Evolutionary conservation across 1,140 invertebrate species (phyloP).

Genomic region (Drosophila erecta): DNA sequence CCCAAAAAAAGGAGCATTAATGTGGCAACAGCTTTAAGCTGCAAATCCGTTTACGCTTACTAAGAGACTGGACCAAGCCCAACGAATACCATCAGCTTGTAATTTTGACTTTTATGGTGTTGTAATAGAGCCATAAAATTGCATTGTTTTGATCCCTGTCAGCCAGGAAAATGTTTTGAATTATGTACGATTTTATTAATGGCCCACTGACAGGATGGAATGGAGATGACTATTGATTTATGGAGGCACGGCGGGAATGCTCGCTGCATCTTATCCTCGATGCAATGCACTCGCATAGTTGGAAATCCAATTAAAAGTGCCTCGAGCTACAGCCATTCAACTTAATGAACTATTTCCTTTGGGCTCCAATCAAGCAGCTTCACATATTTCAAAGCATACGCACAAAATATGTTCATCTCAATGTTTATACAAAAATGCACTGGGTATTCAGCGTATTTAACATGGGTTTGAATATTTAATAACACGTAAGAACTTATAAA

Average conservation of each 20-base stretch:
- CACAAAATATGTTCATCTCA: too few species aligned
- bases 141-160: constrained; percentile 20
- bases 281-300: constrained; percentile 16
- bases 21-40: constrained; percentile 27
- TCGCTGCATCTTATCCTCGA: too few species aligned
- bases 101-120: constrained; percentile 25
- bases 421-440: too few species aligned
- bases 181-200: constrained; percentile 29
- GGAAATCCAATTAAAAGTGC: constrained; percentile 42
- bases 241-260: background rate
- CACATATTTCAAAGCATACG: background rate
- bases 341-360: constrained; percentile 24
- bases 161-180: constrained; percentile 8
- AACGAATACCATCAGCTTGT: constrained; percentile 21
- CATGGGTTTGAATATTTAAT: background rate
- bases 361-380: constrained; percentile 9
- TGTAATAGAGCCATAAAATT: constrained; percentile 39
- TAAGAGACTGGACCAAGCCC: background rate
- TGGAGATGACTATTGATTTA: constrained; percentile 30
- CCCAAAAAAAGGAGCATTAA: constrained; percentile 2
- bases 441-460: too few species aligned
- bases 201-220: background rate
- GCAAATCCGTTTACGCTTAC: constrained; percentile 28
- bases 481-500: too few species aligned
- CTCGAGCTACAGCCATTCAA: constrained; percentile 6